phyloP scores from a whole-genome alignment of 2,797 vertebrate genomes.

The Anas capensis region DNA sequence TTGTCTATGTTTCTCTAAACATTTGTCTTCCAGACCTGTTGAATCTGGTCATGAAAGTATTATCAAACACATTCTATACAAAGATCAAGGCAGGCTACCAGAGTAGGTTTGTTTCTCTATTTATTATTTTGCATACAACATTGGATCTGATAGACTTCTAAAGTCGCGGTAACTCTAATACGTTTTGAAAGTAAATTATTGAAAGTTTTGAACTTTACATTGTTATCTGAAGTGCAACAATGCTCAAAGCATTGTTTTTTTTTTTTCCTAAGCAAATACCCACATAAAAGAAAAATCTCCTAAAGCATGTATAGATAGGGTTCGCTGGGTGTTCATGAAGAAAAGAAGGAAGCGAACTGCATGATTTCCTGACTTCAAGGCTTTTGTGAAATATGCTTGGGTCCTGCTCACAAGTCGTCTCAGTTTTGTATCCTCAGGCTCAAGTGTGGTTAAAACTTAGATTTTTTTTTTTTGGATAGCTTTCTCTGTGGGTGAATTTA shows the following conservation, averaged over 20 bases:
- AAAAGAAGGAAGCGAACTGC: conserved; percentile 38
- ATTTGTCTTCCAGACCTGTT: not conserved
- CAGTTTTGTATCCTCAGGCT: conserved; percentile 5
- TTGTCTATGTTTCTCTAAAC: not conserved
- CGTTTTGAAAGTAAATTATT: conserved; percentile 28
- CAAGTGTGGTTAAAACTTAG: not conserved
- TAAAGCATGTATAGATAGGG: conserved; percentile 8
- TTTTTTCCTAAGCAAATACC: not conserved
- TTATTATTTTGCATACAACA: conserved; percentile 24
- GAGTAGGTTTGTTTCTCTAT: not conserved
- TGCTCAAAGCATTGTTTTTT: conserved; percentile 46
- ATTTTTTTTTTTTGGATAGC: not conserved
- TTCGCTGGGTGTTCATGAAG: not conserved
- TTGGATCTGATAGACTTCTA: conserved; percentile 3
- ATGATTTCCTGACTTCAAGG: conserved; percentile 45
- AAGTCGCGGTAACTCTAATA: not conserved
- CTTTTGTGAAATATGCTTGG: conserved; percentile 4
- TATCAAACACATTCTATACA: not conserved
- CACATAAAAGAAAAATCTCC: conserved; percentile 38
- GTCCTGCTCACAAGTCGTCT: not conserved
- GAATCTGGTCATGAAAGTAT: not conserved
- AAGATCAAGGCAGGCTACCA: conserved; percentile 5
- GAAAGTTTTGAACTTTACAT: conserved; percentile 32
- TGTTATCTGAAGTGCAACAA: not conserved
- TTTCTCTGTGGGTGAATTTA: not conserved